Base-by-base conservation (phyloP, 2,113 vertebrate genomes). In the Brachyhypopomus gauderio region DNA sequence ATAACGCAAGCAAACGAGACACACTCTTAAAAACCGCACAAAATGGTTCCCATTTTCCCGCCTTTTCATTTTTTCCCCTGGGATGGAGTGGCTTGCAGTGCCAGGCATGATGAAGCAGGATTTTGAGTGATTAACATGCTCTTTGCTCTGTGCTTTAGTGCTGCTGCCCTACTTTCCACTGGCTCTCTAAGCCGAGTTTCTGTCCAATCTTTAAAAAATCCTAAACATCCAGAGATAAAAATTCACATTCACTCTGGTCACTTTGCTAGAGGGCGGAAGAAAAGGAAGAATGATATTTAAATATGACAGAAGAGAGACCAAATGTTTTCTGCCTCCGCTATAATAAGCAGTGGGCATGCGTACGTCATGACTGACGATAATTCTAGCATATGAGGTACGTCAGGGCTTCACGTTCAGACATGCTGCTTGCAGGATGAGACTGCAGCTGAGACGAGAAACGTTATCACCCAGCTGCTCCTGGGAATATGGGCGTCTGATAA, bases 121-220 rank as follows among this genome's bases (percentile, higher is more conserved):
- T 55, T 74, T 58, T 36, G 67, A 60, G 25, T 74, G 70, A 79
- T 83, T 78, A 79, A 60, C 64, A 72, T 62, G 16, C 56, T 56
- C 52, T 70, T 75, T 63, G 17, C 8, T 59, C 3, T 22, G 59
- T 36, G 71, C 64, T 48, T 59, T 12, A 60, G 62, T 69, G n/a
- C 66, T 74, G 22, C 75, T 58, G 58, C 66, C 20, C 77, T 78
- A 78, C n/a, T 56, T 79, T 78, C 27, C 25, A 12, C 16, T 78
- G 23, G 23, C 69, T 41, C 22, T 74, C 62, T 60, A 25, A 58
- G 38, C 62, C 16, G 36, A 0, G 48, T 52, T 78, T 83, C 41
- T 48, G 34, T 22, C 17, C 34, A 64, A 30, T 22, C 34, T 45
- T 69, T 67, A 25, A 34, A 75, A 30, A 78, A 12, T 52, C 52